Evolutionary conservation across 1,140 invertebrate species (phyloP).

Genomic region (Drosophila santomea): DNA sequence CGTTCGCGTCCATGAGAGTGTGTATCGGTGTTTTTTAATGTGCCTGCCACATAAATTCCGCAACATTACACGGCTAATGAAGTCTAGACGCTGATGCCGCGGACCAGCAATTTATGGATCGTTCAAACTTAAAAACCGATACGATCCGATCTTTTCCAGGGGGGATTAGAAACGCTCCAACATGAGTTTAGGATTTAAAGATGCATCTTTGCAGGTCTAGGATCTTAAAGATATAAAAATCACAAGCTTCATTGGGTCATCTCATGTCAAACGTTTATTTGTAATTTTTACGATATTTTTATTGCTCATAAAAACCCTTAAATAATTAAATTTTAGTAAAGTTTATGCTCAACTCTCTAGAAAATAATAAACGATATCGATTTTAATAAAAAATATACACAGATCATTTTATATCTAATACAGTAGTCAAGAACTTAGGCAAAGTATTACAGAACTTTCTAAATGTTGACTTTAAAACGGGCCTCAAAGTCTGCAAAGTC

Average conservation of each 20-base stretch:
- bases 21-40: conserved; percentile 62
- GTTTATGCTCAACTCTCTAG: too few relatives aligned
- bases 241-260: not conserved
- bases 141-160: conserved; percentile 4
- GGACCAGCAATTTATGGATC: conserved; percentile 41
- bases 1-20: not conserved
- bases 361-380: too few relatives aligned
- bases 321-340: too few relatives aligned
- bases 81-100: conserved; percentile 64
- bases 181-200: not conserved
- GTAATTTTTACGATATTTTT: not conserved
- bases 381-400: too few relatives aligned
- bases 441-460: too few relatives aligned
- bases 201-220: not conserved
- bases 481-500: conserved; percentile 5
- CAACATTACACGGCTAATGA: conserved; percentile 77
- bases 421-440: too few relatives aligned
- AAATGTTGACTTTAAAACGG: not conserved
- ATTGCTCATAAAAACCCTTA: too few relatives aligned
- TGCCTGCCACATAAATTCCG: conserved; percentile 79
- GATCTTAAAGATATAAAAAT: not conserved
- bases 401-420: too few relatives aligned
- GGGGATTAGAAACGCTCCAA: conserved; percentile 21
- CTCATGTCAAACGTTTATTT: not conserved
- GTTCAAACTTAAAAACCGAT: conserved; percentile 14